Base-by-base conservation (phyloP, 2,797 vertebrate species). In the Myripristis jacobus region DNA sequence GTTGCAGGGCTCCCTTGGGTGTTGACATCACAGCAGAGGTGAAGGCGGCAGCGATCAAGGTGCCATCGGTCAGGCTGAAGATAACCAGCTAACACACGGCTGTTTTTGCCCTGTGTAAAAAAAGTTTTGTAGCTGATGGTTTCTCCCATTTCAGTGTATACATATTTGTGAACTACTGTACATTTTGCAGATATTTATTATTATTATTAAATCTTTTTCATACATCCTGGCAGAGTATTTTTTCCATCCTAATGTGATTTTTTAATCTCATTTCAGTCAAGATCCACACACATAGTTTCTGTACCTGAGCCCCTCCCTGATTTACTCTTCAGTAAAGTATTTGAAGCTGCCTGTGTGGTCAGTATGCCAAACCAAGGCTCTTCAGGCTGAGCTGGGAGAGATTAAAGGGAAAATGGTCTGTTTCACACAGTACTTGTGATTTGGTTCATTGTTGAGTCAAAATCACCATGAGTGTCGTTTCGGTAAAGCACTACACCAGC, bases 1-100 rank as follows among this genome's bases (percentile, higher is more conserved):
- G 1, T 88, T 91, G 15, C 81, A 99, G 98, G 91, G 96, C 97
- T 57, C 93, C 92, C 2, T 93, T 99, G 79, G 97, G 97, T 74
- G 83, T 88, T 58, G 95, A 98, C 84, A 94, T 98, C 81, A 95
- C 95, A 44, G 89, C 93, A 60, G 90, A 94, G 86, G 96, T 99
- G 75, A 94, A 82, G 89, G 90, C 95, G 38, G 95, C 96, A 36
- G 89, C 92, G 7, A 96, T 99, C 88, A 94, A 86, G 85, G 55
- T 96, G 34, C 96, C 96, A 7, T 58, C 19, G 25, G 43, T 97
- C 79, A 94, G 90, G 86, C 77, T 94, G 47, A 92, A 82, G 57
- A 89, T 91, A 79, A 53, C 27, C 48, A 48, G 24, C 41, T 91
- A 80, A 92, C 16, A 29, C 4, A 52, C 4, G 5, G 38, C 15